phyloP scores from a whole-genome alignment of 2,797 vertebrate genomes.

The Semaprochilodus insignis region DNA sequence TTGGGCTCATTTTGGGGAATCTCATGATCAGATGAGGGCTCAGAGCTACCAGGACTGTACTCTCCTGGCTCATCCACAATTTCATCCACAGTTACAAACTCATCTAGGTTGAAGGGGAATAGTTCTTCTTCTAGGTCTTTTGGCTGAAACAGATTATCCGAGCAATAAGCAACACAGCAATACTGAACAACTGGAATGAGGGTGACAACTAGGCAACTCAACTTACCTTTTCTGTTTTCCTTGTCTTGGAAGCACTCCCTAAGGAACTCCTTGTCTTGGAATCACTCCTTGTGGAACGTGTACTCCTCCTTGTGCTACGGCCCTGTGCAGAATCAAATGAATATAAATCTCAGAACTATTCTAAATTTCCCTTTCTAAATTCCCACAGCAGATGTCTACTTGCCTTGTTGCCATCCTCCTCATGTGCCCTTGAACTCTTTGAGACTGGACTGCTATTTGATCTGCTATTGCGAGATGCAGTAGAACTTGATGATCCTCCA shows the following conservation, averaged over 20 bases:
- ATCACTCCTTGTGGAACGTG: conserved; percentile 44
- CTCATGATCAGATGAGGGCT: not conserved
- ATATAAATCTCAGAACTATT: not conserved
- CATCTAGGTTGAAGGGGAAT: conserved; percentile 83
- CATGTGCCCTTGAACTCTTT: conserved; percentile 41
- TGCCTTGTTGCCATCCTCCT: conserved; percentile 53
- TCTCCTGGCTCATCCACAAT: conserved; percentile 75
- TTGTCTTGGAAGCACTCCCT: conserved; percentile 48
- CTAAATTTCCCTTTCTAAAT: not conserved
- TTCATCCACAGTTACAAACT: conserved; percentile 94
- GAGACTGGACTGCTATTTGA: conserved; percentile 58
- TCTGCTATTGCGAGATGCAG: conserved; percentile 60
- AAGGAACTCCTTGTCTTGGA: conserved; percentile 49
- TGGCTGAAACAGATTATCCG: conserved; percentile 21
- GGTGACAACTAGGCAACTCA: not conserved
- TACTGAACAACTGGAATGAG: not conserved
- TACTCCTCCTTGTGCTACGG: conserved; percentile 46
- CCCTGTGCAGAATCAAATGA: conserved; percentile 47
- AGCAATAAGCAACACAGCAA: conserved; percentile 1
- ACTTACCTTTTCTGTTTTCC: conserved; percentile 43
- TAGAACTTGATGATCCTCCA: conserved; percentile 54
- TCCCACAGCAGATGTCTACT: not conserved
- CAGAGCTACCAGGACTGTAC: not conserved
- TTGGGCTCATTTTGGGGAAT: conserved; percentile 1
- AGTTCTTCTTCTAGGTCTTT: conserved; percentile 65